Percentiles rank a stretch among this genome's conserved stretches.
Evolutionary conservation across 2,888 invertebrate species (phyloP).

Genomic region (Gnatocerus cornutus): DNA sequence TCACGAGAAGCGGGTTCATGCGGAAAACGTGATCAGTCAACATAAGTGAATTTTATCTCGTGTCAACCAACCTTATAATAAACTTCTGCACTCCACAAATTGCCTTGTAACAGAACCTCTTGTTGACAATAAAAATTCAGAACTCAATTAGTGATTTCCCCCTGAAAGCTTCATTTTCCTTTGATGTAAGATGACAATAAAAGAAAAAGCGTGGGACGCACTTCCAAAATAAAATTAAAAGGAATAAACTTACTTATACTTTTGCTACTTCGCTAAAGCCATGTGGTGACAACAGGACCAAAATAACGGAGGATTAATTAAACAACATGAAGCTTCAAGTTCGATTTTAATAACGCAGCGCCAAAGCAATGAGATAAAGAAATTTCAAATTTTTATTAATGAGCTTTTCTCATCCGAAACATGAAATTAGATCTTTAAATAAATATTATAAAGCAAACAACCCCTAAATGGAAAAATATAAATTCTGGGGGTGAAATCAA

Average conservation of each 20-base stretch:
- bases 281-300: background rate
- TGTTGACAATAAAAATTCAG: conserved; percentile 59
- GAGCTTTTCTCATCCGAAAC: too few relatives aligned
- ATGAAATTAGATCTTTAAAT: too few relatives aligned
- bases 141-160: conserved; percentile 58
- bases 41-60: conserved; percentile 65
- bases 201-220: conserved; percentile 12
- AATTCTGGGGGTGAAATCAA: too few relatives aligned
- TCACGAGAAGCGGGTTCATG: conserved; percentile 59
- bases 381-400: too few relatives aligned
- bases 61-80: conserved; percentile 61
- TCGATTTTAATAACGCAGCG: too few relatives aligned
- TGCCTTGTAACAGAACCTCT: conserved; percentile 59
- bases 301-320: too few relatives aligned
- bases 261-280: conserved; percentile 32
- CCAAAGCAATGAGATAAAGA: too few relatives aligned
- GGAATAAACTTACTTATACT: conserved; percentile 37
- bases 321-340: too few relatives aligned
- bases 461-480: too few relatives aligned
- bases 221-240: conserved; percentile 22
- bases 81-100: conserved; percentile 59
- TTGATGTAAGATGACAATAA: conserved; percentile 39
- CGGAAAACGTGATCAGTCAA: conserved; percentile 66
- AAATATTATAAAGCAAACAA: too few relatives aligned
- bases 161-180: conserved; percentile 39